phyloP scores from a whole-genome alignment of 37 sponge, comb jelly and placozoan species.

The Sycon ciliatum region DNA sequence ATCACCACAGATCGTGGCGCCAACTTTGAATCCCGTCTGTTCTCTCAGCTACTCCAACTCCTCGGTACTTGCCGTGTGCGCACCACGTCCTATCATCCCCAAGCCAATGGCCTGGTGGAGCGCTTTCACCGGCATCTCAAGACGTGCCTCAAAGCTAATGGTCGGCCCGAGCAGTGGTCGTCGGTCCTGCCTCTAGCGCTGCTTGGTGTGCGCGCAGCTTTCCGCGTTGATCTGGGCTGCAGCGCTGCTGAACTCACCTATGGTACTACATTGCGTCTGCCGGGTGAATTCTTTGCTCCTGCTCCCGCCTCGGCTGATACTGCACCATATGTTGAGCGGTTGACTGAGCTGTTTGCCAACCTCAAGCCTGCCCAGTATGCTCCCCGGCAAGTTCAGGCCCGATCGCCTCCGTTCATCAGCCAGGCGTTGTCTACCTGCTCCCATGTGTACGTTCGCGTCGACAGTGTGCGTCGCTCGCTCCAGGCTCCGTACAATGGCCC shows the following conservation, averaged over 20 bases:
- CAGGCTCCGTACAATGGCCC: constrained; percentile 55
- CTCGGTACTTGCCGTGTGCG: constrained; percentile 32
- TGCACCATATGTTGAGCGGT: too few species aligned
- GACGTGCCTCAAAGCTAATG: constrained; percentile 18
- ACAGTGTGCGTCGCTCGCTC: constrained; percentile 40
- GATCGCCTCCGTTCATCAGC: too few species aligned
- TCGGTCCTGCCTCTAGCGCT: constrained; percentile 38
- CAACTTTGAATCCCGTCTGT: constrained; percentile 44
- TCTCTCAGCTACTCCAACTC: constrained; percentile 22
- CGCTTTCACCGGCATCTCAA: constrained; percentile 42
- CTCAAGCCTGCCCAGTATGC: constrained; percentile 32
- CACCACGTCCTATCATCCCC: too few species aligned
- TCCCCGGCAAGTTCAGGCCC: too few species aligned
- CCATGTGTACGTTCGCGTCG: constrained; percentile 52
- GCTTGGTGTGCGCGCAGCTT: constrained; percentile 48
- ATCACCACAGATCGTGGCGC: constrained; percentile 47
- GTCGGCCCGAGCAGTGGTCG: constrained; percentile 21
- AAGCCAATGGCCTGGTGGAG: constrained; percentile 51
- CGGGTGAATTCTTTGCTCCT: constrained; percentile 21
- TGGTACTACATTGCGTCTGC: constrained; percentile 29
- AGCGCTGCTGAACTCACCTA: constrained; percentile 59
- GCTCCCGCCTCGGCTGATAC: too few species aligned
- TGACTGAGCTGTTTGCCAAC: too few species aligned
- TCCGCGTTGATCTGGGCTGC: constrained; percentile 40
- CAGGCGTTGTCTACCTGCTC: constrained; percentile 31